Conservation (phyloP, 2,113 vertebrate genomes). For the Electrona antarctica region DNA sequence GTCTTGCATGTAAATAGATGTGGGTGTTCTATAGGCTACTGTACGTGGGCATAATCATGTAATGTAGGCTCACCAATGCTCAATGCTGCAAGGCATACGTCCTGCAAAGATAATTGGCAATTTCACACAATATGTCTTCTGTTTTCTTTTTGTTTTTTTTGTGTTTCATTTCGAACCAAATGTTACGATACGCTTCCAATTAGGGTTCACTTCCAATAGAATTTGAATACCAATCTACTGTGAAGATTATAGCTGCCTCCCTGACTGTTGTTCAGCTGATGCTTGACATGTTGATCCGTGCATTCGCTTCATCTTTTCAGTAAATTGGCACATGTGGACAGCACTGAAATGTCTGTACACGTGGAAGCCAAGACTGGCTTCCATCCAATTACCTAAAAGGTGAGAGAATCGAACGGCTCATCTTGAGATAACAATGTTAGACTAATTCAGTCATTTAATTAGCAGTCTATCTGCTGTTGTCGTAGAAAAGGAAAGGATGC, state of each 20-base stretch:
- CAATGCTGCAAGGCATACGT: conserved; percentile 14
- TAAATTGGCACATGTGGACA: background rate
- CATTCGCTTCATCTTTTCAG: conserved; percentile 1
- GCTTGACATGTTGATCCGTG: conserved; percentile 13
- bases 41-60: background rate
- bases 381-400: conserved; percentile 40
- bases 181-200: conserved; percentile 15
- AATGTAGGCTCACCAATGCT: conserved; percentile 12
- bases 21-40: conserved; percentile 14
- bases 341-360: conserved; percentile 1
- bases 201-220: conserved; percentile 17
- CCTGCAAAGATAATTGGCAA: conserved; percentile 33
- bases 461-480: conserved; percentile 26
- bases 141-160: no score
- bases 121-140: conserved; percentile 28
- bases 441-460: conserved; percentile 67
- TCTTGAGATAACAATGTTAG: conserved; percentile 47
- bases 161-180: conserved; percentile 6
- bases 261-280: background rate
- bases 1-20: no score
- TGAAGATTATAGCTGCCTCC: conserved; percentile 13
- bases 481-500: background rate
- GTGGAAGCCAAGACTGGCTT: conserved; percentile 28
- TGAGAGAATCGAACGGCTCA: conserved; percentile 40
- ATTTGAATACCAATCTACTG: conserved; percentile 23